Evolutionary conservation across 2,113 vertebrate genomes (phyloP).

Genomic region (Pollimyrus isidori): DNA sequence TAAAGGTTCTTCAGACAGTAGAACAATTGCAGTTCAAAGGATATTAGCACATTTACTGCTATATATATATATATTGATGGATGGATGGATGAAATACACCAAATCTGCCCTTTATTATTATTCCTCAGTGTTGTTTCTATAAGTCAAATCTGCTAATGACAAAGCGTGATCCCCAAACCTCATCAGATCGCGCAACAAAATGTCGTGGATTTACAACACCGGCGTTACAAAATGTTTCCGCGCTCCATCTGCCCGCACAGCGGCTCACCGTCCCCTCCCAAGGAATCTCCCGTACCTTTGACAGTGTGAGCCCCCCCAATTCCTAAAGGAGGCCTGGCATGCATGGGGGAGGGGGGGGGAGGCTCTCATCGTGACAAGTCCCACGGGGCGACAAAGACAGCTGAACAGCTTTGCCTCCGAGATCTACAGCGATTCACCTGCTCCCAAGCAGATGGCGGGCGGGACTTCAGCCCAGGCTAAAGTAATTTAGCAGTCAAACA

Average conservation of each 20-base stretch:
- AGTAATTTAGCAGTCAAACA: slow-evolving; percentile 13
- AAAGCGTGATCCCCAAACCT: background rate
- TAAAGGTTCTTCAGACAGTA: background rate
- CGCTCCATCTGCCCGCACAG: background rate
- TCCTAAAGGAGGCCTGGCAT: background rate
- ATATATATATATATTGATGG: background rate
- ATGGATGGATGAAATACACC: background rate
- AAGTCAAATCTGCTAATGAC: background rate
- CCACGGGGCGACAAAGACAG: background rate
- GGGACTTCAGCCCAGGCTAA: slow-evolving; percentile 14
- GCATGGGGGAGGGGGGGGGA: background rate
- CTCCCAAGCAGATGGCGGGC: slow-evolving; percentile 17
- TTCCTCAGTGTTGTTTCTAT: background rate
- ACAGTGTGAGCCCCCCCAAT: background rate
- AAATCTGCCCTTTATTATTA: background rate
- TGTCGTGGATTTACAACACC: background rate
- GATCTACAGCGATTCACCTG: slow-evolving; percentile 21
- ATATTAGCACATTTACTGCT: background rate
- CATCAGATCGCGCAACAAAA: background rate
- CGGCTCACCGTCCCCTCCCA: background rate
- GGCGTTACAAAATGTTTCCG: background rate
- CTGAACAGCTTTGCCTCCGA: slow-evolving; percentile 19
- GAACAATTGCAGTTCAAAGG: background rate
- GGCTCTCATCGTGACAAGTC: background rate
- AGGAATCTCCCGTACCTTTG: background rate